A percentile compares a stretch with the other conserved stretches of the same genome.
Conservation (phyloP, 2,797 vertebrate species). For the Anableps anableps region DNA sequence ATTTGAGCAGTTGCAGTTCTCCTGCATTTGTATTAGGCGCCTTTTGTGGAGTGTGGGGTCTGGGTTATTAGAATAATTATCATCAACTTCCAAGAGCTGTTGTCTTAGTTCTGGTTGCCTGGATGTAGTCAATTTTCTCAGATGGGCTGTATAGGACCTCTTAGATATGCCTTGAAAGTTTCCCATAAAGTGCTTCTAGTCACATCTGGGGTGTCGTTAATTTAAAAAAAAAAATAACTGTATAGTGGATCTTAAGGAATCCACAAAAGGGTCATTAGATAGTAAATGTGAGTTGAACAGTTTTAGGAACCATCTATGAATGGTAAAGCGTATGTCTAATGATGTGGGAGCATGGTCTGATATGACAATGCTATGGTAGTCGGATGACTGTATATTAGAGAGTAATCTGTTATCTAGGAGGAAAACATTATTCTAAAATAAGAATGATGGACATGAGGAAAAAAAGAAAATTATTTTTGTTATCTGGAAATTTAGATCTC, state of each 20-base stretch:
- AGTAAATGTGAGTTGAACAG: not conserved
- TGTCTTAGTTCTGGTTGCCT: too few species aligned
- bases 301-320: not conserved
- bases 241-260: too few species aligned
- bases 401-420: not conserved
- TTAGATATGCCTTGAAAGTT: too few species aligned
- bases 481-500: not conserved
- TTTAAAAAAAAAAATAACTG: not conserved
- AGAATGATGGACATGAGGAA: not conserved
- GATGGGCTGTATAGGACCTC: too few species aligned
- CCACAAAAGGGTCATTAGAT: not conserved
- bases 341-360: too few species aligned
- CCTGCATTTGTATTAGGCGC: not conserved
- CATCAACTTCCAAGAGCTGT: too few species aligned
- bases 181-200: too few species aligned
- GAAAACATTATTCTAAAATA: not conserved
- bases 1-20: not conserved
- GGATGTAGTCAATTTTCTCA: too few species aligned
- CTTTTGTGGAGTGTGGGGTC: too few species aligned
- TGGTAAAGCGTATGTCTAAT: too few species aligned
- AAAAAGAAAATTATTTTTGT: not conserved
- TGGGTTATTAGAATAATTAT: too few species aligned
- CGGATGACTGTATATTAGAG: not conserved
- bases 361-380: not conserved
- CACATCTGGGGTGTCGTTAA: too few species aligned